Evolutionary conservation across 2,113 vertebrate species (phyloP), one percentile per base, ranked within the genome.

Genomic region (Hydrolagus affinis): DNA sequence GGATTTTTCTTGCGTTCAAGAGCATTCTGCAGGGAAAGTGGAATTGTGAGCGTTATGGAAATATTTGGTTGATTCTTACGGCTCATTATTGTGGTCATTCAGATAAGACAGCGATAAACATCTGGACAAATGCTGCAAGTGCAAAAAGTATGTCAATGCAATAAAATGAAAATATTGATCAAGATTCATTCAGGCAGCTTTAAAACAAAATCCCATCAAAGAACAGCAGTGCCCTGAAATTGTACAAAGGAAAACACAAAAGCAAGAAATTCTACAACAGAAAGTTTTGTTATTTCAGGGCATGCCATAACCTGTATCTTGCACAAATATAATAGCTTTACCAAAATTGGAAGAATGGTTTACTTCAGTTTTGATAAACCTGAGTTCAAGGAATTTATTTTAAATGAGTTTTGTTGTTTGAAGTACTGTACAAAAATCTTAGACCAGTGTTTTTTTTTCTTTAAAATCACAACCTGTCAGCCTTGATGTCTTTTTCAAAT

Each of bases 1-100:
- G 94, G 92, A 88, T 93, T 96, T 90, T 96, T 98, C 90, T 95
- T 91, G 85, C 94, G 95, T 89, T 99, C 97, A 64, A 99, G 92
- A 21, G 97, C 97, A 87, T 93, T 96, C 98, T 99, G 89, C 44
- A 2, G 64, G 30, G 64, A 85, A 86, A 85, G 4, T 60, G 60
- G 72, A 73, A 11, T 64, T 60, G 71, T 25, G 56, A 73, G 21
- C 32, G n/a, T 11, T 21, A 60, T 68, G 17, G 60, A 17, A 15
- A 66, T 44, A 28, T 10, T 32, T 0, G 66, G 10, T 64, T 66
- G 10, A 64, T 60, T 62, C 32, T 66, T n/a, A 57, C 12, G 32
- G 23, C 66, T 80, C 78, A 32, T 68, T 66, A 57, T 66, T 28
- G 64, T 19, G 32, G 30, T 66, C 62, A 83, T 14, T 28, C 64